Conservation (phyloP, 1,140 invertebrate species). For the Drosophila cardini region DNA sequence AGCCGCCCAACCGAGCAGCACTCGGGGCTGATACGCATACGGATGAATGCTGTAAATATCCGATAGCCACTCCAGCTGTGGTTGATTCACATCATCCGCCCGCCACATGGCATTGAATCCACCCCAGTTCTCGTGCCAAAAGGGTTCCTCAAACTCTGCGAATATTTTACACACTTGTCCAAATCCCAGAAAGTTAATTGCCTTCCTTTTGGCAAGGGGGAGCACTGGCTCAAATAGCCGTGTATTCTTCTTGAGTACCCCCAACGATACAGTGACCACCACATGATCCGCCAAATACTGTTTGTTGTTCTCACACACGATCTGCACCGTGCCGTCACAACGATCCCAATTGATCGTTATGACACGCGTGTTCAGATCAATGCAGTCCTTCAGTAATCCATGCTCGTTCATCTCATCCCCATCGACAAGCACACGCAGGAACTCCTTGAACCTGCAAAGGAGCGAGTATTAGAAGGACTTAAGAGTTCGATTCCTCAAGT, state of each 20-base stretch:
- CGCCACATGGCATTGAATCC: slow-evolving; percentile 86
- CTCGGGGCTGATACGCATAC: slow-evolving; percentile 87
- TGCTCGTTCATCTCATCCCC: slow-evolving; percentile 81
- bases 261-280: slow-evolving; percentile 89
- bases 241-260: slow-evolving; percentile 88
- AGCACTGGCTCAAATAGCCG: slow-evolving; percentile 87
- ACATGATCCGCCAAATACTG: slow-evolving; percentile 87
- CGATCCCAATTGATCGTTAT: slow-evolving; percentile 83
- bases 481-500: too few species aligned
- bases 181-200: slow-evolving; percentile 88
- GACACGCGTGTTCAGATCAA: slow-evolving; percentile 85
- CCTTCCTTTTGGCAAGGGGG: slow-evolving; percentile 86
- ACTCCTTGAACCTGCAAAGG: slow-evolving; percentile 38
- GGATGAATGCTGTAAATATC: slow-evolving; percentile 88
- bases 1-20: slow-evolving; percentile 88
- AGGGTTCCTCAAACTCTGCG: slow-evolving; percentile 87
- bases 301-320: slow-evolving; percentile 87
- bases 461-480: not conserved
- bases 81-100: slow-evolving; percentile 85
- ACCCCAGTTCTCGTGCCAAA: slow-evolving; percentile 87
- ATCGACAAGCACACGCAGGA: slow-evolving; percentile 86
- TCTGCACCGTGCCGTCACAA: slow-evolving; percentile 39
- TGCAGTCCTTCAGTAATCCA: slow-evolving; percentile 38
- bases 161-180: slow-evolving; percentile 92
- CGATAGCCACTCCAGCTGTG: slow-evolving; percentile 86